A percentile compares a stretch with the other conserved stretches of the same genome.
Evolutionary conservation across 2,888 invertebrate genomes (phyloP).

Genomic region (Harpagoxenus sublaevis): DNA sequence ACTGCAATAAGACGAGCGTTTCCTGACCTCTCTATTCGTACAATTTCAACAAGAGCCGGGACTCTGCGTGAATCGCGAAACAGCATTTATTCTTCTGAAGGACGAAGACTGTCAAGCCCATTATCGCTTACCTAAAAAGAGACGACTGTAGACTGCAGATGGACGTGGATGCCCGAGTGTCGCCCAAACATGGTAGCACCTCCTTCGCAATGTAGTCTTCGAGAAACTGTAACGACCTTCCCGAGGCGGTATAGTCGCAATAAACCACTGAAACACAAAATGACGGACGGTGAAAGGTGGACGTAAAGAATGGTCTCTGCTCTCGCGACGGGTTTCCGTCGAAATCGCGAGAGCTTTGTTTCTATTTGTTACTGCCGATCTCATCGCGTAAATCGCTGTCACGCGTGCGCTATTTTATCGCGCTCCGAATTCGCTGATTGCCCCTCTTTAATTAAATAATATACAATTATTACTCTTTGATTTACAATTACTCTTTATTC

Average conservation of each 20-base stretch:
- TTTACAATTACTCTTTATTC: neutral
- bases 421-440: neutral
- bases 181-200: slow-evolving; percentile 94
- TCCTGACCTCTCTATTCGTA: neutral
- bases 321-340: slow-evolving; percentile 6
- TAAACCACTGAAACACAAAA: slow-evolving; percentile 90
- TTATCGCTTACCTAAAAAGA: slow-evolving; percentile 90
- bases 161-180: slow-evolving; percentile 93
- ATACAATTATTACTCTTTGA: neutral
- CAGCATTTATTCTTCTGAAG: slow-evolving; percentile 1
- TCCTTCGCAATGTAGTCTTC: slow-evolving; percentile 94
- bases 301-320: slow-evolving; percentile 3
- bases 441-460: neutral
- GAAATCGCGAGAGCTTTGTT: neutral
- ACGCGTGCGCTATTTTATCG: neutral
- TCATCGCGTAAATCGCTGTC: neutral
- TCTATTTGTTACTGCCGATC: neutral
- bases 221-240: slow-evolving; percentile 93
- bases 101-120: neutral
- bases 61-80: neutral
- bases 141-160: slow-evolving; percentile 96
- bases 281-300: slow-evolving; percentile 33
- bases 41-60: neutral
- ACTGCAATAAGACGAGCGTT: neutral
- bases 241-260: slow-evolving; percentile 95